Base-by-base conservation (phyloP, 2,888 invertebrate genomes). In the Xanthorhoe designata region DNA sequence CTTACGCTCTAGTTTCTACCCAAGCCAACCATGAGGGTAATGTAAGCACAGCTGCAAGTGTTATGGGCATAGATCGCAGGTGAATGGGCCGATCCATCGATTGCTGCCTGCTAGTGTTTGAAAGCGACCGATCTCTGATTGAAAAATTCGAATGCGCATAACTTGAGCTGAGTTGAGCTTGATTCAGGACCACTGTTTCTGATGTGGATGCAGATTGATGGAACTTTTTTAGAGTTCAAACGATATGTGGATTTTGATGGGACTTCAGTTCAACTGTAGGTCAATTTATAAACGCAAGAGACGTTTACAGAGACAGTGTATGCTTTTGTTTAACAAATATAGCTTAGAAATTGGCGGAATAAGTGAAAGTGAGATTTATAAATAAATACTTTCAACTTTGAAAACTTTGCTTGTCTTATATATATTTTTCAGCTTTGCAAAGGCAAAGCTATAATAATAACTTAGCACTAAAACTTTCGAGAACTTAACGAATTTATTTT, bases 131-230 rank as follows among this genome's bases (percentile, higher is more conserved):
- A 54, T 42, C 64, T 58, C 52, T 59, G 58, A 64, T 64, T 64
- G 57, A 64, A 64, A 63, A 64, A 64, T 59, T 64, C 47, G 64
- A 64, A 64, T 64, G 64, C 58, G 49, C 64, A 65, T 65, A 60
- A 60, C 51, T 60, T 51, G 17, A 55, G 29, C 32, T 65, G 56
- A 60, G 45, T 60, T 51, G 17, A 55, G 29, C 32, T 29, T 38
- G 47, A 58, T 47, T 57, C 51, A 24, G 38, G 24, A 35, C 45
- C 47, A 53, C 51, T 42, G 32, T 57, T 58, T 57, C 29, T 56
- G 29, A 52, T n/a, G 24, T 49, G 55, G 42, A 42, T 63, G 18
- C 5, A 51, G 51, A 45, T 57, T 29, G 50, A 63, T 51, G n/a
- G 24, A 32, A 62, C 38, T 18, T 38, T 49, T 61, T 19, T n/a